A percentile compares a stretch with the other conserved stretches of the same genome.
phyloP scores from a whole-genome alignment of 1,140 invertebrate species.

The Diachasma alloeum region DNA sequence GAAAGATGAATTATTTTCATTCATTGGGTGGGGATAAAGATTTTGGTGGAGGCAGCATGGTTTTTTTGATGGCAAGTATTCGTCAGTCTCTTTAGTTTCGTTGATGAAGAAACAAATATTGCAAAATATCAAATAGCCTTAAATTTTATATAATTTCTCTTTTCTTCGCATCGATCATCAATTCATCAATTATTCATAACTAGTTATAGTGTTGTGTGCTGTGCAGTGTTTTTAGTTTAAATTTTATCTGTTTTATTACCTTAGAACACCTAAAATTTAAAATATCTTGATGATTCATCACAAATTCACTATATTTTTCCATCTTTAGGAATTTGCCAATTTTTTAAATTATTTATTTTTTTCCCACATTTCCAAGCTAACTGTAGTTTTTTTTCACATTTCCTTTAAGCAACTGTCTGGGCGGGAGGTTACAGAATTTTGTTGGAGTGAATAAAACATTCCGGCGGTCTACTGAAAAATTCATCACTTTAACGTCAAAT shows the following conservation, averaged over 20 bases:
- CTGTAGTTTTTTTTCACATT: not conserved
- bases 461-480: conserved; percentile 7
- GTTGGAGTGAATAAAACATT: not conserved
- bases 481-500: conserved; percentile 8
- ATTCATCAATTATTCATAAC: not conserved
- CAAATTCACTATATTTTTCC: not conserved
- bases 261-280: not conserved
- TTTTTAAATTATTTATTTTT: not conserved
- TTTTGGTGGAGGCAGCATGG: not conserved
- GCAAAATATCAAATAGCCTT: not conserved
- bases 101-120: not conserved
- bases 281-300: not conserved
- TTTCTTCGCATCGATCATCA: not conserved
- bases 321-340: not conserved
- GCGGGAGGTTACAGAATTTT: not conserved
- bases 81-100: not conserved
- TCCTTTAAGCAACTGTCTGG: not conserved
- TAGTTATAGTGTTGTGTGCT: not conserved
- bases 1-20: conserved; percentile 14
- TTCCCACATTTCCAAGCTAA: too few relatives aligned
- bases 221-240: not conserved
- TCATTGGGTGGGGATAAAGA: conserved; percentile 8
- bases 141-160: not conserved
- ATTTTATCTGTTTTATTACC: not conserved
- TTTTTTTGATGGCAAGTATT: not conserved